Conservation (phyloP, 2,888 invertebrate genomes). For the Abscondita cerata region DNA sequence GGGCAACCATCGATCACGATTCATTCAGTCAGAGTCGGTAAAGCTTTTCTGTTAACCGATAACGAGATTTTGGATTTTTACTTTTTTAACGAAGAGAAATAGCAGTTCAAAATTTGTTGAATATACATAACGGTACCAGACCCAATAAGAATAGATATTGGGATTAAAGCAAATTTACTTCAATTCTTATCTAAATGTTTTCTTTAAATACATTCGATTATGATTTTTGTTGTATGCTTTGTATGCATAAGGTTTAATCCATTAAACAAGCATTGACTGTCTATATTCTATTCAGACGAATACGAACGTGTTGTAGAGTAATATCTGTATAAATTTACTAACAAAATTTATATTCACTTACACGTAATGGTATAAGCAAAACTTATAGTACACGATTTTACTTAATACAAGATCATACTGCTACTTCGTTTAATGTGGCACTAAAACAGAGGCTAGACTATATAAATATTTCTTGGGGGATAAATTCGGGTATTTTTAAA, state of each 20-base stretch:
- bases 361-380: slow-evolving; percentile 26
- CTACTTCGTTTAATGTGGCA: slow-evolving; percentile 19
- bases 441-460: slow-evolving; percentile 19
- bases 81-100: background rate
- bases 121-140: too few species aligned
- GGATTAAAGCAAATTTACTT: too few species aligned
- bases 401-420: slow-evolving; percentile 19
- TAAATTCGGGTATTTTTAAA: background rate
- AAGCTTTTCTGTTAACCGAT: slow-evolving; percentile 12
- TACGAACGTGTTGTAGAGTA: slow-evolving; percentile 34
- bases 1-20: slow-evolving; percentile 47
- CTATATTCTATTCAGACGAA: slow-evolving; percentile 22
- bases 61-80: slow-evolving; percentile 10
- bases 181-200: too few species aligned
- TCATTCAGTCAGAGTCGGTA: slow-evolving; percentile 35
- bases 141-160: too few species aligned
- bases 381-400: slow-evolving; percentile 27
- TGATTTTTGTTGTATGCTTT: slow-evolving; percentile 28
- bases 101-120: too few species aligned
- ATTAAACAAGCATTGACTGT: slow-evolving; percentile 22
- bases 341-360: slow-evolving; percentile 41
- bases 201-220: slow-evolving; percentile 15
- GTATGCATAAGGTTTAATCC: slow-evolving; percentile 29
- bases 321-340: slow-evolving; percentile 39
- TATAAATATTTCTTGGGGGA: slow-evolving; percentile 15